These are phyloP conservation scores for Pomatostomus ruficeps DNA, from an alignment of 2,113 vertebrate species.

Conservation along the genomic window DNA sequence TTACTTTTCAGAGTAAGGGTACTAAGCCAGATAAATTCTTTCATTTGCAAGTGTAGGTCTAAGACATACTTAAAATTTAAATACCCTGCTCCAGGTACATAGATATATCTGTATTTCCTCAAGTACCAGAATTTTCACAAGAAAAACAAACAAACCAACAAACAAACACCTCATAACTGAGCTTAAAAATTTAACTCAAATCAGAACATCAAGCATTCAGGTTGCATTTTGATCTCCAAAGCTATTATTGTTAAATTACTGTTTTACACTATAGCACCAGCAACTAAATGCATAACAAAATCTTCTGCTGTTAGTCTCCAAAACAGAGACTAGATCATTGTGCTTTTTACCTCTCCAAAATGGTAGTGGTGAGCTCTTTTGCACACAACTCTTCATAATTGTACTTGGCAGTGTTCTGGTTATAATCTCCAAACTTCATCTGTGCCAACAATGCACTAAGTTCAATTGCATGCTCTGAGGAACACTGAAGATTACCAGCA, in stretches of 20 bases:
- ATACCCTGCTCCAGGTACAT: neutral
- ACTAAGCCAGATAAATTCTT: neutral
- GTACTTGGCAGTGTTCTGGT: slow-evolving; percentile 96
- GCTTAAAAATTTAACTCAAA: neutral
- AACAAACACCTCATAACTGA: neutral
- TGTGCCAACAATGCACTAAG: slow-evolving; percentile 92
- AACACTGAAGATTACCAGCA: slow-evolving; percentile 87
- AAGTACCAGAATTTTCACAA: neutral
- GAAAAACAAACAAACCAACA: neutral
- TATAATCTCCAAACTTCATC: slow-evolving; percentile 94
- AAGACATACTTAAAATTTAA: neutral
- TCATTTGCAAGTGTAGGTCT: neutral
- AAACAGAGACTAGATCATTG: neutral
- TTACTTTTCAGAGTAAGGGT: neutral
- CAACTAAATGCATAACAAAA: neutral
- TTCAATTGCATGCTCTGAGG: slow-evolving; percentile 86
- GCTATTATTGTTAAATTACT: neutral
- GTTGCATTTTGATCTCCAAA: neutral
- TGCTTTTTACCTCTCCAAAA: slow-evolving; percentile 72
- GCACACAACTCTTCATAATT: slow-evolving; percentile 87
- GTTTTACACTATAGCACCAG: neutral
- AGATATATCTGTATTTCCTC: neutral
- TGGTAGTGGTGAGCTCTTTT: slow-evolving; percentile 78
- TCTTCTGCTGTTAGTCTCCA: neutral
- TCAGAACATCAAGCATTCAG: neutral